Evolutionary conservation across 2,888 invertebrate species (phyloP), one percentile per base, ranked within the genome.

Genomic region (Chrysomela aeneicollis): DNA sequence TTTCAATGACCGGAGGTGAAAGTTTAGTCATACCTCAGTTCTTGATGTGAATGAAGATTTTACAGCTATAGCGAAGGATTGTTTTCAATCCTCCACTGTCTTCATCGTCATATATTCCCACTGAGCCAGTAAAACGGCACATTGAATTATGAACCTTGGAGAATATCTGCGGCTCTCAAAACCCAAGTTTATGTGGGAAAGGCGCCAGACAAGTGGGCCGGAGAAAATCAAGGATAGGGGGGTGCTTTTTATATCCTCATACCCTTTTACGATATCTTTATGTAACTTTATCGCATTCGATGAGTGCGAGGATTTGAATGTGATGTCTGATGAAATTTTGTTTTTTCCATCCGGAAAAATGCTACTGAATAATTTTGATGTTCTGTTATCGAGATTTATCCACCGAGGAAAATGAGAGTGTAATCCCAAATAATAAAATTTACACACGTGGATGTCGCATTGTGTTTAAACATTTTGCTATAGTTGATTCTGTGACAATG

Each of bases 131-230:
- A 59, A 67, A 61, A 67, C 47, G 50, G 55, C 51, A 46, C 64
- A 67, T 67, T 64, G 62, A 67, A 67, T 61, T 67, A 64, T 67
- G 62, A 62, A 61, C 55, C 51, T 59, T 59, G 59, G 46, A 53
- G 54, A 62, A 64, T 54, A 63, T 61, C 59, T 67, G 32, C 35
- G 52, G 55, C 59, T 67, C 60, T 64, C 61, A 61, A 67, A 67
- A 64, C 61, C 55, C 55, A 53, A 59, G 67, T 67, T 67, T 64
- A 67, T 67, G 64, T 61, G 61, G 54, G 54, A 53, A 52, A 59
- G 64, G 64, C 67, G 67, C 67, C 67, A 67, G 64, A 66, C 66
- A 50, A 62, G 57, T 58, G 62, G 51, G 37, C 51, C 30, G 26
- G 30, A 62, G 55, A 50, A 66, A 55, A 66, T 62, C 62, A 59